phyloP scores from a whole-genome alignment of 1,140 invertebrate species.

The Drosophila nigrodunni region DNA sequence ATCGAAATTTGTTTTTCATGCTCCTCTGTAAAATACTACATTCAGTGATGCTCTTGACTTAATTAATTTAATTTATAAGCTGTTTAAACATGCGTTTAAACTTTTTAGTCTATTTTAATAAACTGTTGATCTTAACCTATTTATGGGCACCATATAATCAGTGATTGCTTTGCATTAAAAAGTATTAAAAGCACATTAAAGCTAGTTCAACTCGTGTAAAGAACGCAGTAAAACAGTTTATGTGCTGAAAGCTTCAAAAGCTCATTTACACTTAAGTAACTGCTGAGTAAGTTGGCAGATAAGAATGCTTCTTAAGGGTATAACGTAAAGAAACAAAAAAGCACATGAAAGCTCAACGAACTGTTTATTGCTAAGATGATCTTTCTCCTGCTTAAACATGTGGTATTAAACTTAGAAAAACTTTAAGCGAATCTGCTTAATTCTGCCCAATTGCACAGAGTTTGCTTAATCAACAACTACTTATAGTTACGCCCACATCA shows the following conservation, averaged over 20 bases:
- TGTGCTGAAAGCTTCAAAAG: not conserved
- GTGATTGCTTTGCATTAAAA: not conserved
- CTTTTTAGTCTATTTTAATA: not conserved
- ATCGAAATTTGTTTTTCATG: constrained; percentile 30
- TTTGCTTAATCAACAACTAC: not conserved
- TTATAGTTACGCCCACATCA: not conserved
- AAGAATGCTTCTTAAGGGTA: not conserved
- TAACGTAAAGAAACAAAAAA: not conserved
- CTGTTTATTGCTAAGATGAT: not conserved
- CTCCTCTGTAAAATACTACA: constrained; percentile 2
- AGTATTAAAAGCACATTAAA: not conserved
- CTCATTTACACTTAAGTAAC: not conserved
- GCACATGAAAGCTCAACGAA: constrained; percentile 4
- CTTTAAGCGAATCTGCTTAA: not conserved
- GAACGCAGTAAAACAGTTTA: too few species aligned
- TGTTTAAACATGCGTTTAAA: constrained; percentile 43
- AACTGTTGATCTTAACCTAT: constrained; percentile 2
- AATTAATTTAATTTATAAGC: constrained; percentile 57
- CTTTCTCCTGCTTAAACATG: not conserved
- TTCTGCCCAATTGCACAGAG: not conserved
- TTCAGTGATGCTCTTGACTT: constrained; percentile 53
- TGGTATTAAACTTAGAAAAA: too few species aligned
- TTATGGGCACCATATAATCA: not conserved
- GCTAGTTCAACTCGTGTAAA: not conserved
- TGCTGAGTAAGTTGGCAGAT: not conserved